phyloP scores from a whole-genome alignment of 2,113 vertebrate species.

The Nothobranchius kuhntae region DNA sequence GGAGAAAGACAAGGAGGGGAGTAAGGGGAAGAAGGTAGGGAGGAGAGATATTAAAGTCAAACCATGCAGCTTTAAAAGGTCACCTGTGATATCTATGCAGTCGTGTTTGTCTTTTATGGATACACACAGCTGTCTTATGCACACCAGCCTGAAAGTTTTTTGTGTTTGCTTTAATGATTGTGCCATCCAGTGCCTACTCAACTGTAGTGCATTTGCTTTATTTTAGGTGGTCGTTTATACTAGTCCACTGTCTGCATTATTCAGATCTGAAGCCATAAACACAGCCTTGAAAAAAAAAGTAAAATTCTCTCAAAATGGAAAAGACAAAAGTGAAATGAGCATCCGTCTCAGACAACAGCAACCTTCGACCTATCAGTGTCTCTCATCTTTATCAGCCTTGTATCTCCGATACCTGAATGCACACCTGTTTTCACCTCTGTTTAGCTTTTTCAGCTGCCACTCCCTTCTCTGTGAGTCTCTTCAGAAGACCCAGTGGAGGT shows the following conservation, averaged over 20 bases:
- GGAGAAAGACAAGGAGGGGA: constrained; percentile 18
- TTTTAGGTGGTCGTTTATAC: neutral
- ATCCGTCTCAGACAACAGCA: constrained; percentile 27
- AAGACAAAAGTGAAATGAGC: constrained; percentile 46
- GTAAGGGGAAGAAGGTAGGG: neutral
- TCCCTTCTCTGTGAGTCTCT: constrained; percentile 22
- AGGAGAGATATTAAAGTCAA: constrained; percentile 45
- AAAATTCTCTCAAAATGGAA: constrained; percentile 26
- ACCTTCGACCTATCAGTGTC: constrained; percentile 42
- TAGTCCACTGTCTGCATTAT: constrained; percentile 1
- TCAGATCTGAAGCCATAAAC: constrained; percentile 9
- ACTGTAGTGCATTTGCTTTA: neutral
- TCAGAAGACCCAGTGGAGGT: constrained; percentile 41
- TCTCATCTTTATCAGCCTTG: constrained; percentile 49
- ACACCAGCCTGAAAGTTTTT: constrained; percentile 8
- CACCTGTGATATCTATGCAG: constrained; percentile 55
- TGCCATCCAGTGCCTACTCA: neutral
- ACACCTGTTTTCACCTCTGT: constrained; percentile 54
- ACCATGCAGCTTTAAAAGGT: constrained; percentile 62
- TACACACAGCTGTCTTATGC: constrained; percentile 7
- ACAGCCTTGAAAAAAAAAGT: constrained; percentile 5
- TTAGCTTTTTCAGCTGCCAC: constrained; percentile 36
- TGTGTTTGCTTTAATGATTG: constrained; percentile 14
- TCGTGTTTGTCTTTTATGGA: constrained; percentile 18
- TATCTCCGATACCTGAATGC: constrained; percentile 59